phyloP scores from a whole-genome alignment of 2,113 vertebrate genomes.

The Calidris pugnax region DNA sequence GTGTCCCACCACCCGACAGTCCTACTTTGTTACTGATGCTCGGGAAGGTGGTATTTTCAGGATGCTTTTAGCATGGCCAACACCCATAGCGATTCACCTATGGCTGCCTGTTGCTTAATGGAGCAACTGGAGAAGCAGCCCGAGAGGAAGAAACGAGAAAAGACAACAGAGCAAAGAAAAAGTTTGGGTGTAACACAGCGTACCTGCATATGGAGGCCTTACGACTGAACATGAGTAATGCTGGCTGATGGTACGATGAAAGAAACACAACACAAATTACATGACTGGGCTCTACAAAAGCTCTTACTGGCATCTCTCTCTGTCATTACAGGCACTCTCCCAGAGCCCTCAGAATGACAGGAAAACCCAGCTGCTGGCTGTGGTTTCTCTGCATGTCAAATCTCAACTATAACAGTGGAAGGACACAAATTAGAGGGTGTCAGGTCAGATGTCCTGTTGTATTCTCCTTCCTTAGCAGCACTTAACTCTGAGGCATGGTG shows the following conservation, averaged over 20 bases:
- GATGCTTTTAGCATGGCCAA: not conserved
- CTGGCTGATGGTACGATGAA: not conserved
- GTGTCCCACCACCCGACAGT: not conserved
- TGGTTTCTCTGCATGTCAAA: not conserved
- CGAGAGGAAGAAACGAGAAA: not conserved
- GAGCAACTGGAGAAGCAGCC: not conserved
- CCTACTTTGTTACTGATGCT: not conserved
- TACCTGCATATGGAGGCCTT: not conserved
- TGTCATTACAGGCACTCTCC: not conserved
- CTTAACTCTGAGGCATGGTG: not conserved
- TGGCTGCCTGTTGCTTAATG: not conserved
- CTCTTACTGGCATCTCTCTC: not conserved
- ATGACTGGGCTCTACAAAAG: not conserved
- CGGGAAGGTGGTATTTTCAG: not conserved
- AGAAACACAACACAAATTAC: not conserved
- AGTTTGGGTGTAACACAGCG: rapidly evolving
- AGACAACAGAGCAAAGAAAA: not conserved
- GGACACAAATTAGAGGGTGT: not conserved
- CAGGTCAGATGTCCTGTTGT: not conserved
- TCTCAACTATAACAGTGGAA: not conserved
- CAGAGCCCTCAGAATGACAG: not conserved
- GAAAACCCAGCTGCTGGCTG: not conserved
- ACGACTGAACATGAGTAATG: not conserved
- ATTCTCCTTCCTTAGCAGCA: not conserved
- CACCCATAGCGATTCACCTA: not conserved